Evolutionary conservation across 2,797 vertebrate species (phyloP), one percentile per base, ranked within the genome.

Genomic region (Arnoldichthys spilopterus): DNA sequence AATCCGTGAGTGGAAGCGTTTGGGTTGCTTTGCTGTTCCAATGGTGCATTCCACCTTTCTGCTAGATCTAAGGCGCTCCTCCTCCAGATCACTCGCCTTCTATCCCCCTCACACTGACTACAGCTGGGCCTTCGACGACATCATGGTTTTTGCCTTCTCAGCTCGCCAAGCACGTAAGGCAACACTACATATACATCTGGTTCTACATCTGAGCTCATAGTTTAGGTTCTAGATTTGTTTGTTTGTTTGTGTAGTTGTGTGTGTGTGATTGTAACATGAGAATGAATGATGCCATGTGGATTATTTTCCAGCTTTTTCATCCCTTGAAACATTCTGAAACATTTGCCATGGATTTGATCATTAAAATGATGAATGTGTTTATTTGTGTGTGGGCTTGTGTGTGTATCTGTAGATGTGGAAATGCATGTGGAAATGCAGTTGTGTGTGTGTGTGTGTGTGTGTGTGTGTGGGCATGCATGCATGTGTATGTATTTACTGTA

Each of bases 121-220:
- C 91, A 96, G 96, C 83, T 98, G 97, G 98, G 94, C 95, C 8
- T 98, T 98, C 6, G 98, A 99, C 59, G 98, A 99, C 87, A 98
- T 99, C 91, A 99, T 99, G 87, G 96, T 97, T 84, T 98, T 99
- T 83, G 96, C 98, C n/a, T 99, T 98, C 92, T 98, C 97, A 0
- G 95, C 95, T 37, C 95, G 96, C 69, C 94, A 98, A 85, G 92
- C 96, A 91, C 96, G 97, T 98, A 88, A 79, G 91, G 85, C 24
- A 47, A 43, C n/a, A n/a, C n/a, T n/a, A n/a, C n/a, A n/a, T n/a
- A n/a, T n/a, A n/a, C n/a, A n/a, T n/a, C n/a, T n/a, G n/a, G n/a
- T 9, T 30, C 15, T 30, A 15, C 20, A 15, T 3, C 9, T 24
- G 53, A 9, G 22, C 8, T 56, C 53, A 56, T 1, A 56, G 12